phyloP scores from a whole-genome alignment of 2,797 vertebrate genomes.

The Pelobates cultripes region DNA sequence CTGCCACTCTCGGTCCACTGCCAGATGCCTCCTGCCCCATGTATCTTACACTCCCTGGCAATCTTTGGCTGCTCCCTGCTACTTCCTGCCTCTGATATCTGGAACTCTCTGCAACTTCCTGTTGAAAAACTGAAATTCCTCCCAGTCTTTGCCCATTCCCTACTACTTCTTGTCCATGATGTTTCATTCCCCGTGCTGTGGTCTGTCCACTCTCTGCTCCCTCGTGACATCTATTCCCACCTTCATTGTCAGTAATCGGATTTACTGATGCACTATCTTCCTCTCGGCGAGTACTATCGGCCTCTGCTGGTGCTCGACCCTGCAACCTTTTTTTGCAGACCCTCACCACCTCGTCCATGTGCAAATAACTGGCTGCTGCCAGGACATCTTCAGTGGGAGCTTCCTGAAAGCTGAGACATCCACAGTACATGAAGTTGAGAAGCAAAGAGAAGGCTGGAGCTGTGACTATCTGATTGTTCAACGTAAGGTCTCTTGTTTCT shows the following conservation, averaged over 20 bases:
- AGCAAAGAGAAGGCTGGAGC: conserved; percentile 87
- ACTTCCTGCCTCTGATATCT: conserved; percentile 26
- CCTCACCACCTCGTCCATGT: conserved; percentile 95
- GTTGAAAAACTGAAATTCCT: background rate
- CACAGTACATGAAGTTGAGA: conserved; percentile 93
- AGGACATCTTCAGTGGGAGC: conserved; percentile 89
- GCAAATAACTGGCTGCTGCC: conserved; percentile 92
- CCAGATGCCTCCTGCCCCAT: conserved; percentile 21
- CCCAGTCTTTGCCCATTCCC: conserved; percentile 10
- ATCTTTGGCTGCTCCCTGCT: conserved; percentile 23
- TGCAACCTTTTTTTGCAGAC: conserved; percentile 90
- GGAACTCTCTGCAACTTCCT: conserved; percentile 20
- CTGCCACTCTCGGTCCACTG: conserved; percentile 2
- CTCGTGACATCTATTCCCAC: conserved; percentile 9
- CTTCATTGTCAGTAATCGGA: conserved; percentile 33
- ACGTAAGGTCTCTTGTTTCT: conserved; percentile 74
- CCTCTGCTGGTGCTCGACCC: conserved; percentile 84
- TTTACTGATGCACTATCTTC: conserved; percentile 55
- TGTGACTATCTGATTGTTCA: conserved; percentile 92
- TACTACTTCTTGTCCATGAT: conserved; percentile 6
- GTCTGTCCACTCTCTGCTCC: conserved; percentile 25
- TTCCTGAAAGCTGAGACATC: conserved; percentile 79
- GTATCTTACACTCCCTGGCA: conserved; percentile 21
- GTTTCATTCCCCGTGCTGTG: background rate
- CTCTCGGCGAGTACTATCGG: conserved; percentile 91